A percentile compares a stretch with the other conserved stretches of the same genome.
Evolutionary conservation across 2,113 vertebrate species (phyloP).

Genomic region (Eudorcas thomsonii): DNA sequence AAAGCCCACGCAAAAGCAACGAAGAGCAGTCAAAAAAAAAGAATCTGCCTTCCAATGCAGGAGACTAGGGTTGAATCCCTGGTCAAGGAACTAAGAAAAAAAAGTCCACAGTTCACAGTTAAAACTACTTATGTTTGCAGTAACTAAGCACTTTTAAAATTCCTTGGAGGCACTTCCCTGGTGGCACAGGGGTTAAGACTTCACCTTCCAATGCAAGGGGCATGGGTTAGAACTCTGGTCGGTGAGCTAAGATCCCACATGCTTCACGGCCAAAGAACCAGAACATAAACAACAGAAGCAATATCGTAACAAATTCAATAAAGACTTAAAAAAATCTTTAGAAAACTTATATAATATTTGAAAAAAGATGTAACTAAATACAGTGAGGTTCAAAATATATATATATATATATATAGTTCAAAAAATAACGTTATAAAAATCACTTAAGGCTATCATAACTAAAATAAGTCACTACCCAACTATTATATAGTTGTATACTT

Average conservation of each 20-base stretch:
- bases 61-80: not conserved
- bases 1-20: not conserved
- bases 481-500: conserved; percentile 69
- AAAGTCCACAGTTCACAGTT: not conserved
- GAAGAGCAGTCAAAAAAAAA: not conserved
- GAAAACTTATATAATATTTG: not conserved
- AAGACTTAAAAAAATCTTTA: not conserved
- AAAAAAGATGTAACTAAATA: not conserved
- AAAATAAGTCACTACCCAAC: conserved; percentile 70
- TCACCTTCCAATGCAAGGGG: not conserved
- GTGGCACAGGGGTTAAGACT: not conserved
- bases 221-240: not conserved
- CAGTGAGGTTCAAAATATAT: not conserved
- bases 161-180: not conserved
- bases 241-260: not conserved
- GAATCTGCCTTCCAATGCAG: not conserved
- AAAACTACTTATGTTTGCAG: not conserved
- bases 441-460: conserved; percentile 72
- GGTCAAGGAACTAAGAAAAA: not conserved
- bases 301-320: not conserved
- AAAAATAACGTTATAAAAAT: conserved; percentile 9
- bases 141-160: not conserved
- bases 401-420: not conserved
- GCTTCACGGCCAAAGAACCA: not conserved
- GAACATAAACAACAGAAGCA: not conserved